Percentiles rank a stretch among this genome's conserved stretches.
These are phyloP conservation scores for Ischnus inquisitorius DNA, from an alignment of 2,888 invertebrate species.

Conservation along the genomic window DNA sequence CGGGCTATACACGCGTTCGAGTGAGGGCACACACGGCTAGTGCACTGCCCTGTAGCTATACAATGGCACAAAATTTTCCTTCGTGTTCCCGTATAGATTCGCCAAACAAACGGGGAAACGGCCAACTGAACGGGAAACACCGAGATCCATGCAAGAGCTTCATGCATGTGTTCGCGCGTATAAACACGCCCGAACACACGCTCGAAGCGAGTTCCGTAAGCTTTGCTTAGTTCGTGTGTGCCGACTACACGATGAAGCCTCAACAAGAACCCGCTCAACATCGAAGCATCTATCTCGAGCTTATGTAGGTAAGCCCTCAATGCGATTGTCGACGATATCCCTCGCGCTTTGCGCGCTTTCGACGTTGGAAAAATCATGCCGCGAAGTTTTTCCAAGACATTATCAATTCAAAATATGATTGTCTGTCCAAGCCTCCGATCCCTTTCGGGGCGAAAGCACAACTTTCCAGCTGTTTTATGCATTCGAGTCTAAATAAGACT, in stretches of 20 bases:
- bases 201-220: constrained; percentile 2
- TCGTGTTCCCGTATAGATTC: constrained; percentile 14
- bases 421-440: not conserved
- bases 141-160: constrained; percentile 3
- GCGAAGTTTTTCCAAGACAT: not conserved
- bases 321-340: constrained; percentile 13
- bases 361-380: not conserved
- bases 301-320: not conserved
- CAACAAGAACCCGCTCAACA: constrained; percentile 10
- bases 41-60: not conserved
- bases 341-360: not conserved
- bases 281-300: not conserved
- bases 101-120: constrained; percentile 17
- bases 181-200: not conserved
- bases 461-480: too few species aligned
- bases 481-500: too few species aligned
- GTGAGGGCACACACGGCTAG: not conserved
- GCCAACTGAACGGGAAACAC: not conserved
- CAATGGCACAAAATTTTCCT: not conserved
- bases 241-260: constrained; percentile 21
- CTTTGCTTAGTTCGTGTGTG: constrained; percentile 16
- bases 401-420: not conserved
- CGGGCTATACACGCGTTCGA: not conserved
- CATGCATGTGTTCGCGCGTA: constrained; percentile 7
- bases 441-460: too few species aligned